A percentile compares a stretch with the other conserved stretches of the same genome.
These are phyloP conservation scores for Agrotis clavis DNA, from an alignment of 2,888 invertebrate species.

Conservation along the genomic window DNA sequence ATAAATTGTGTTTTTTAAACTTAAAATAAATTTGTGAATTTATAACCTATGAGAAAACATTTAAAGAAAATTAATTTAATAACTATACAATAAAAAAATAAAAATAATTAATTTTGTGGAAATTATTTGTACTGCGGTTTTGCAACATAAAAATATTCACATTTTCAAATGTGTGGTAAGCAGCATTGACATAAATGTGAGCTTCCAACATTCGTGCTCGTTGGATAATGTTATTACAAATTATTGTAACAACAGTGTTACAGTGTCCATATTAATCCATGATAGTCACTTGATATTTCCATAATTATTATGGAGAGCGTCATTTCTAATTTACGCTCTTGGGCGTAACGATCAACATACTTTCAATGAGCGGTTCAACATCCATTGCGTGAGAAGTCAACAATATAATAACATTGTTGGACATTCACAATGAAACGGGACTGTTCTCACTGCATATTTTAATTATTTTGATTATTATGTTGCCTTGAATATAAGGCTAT, in stretches of 20 bases:
- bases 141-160: slow-evolving; percentile 35
- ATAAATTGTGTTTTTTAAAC: slow-evolving; percentile 37
- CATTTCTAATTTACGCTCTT: slow-evolving; percentile 11
- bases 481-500: not conserved
- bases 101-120: slow-evolving; percentile 34
- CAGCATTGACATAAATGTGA: not conserved
- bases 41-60: slow-evolving; percentile 62
- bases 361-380: not conserved
- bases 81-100: slow-evolving; percentile 17
- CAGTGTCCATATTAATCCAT: slow-evolving; percentile 16
- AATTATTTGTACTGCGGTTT: slow-evolving; percentile 78
- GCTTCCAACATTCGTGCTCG: not conserved
- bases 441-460: not conserved
- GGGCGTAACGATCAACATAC: slow-evolving; percentile 13
- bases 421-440: not conserved
- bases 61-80: slow-evolving; percentile 30
- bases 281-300: not conserved
- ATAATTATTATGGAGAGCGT: not conserved
- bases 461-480: slow-evolving; percentile 14
- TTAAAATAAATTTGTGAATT: slow-evolving; percentile 39
- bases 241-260: slow-evolving; percentile 1
- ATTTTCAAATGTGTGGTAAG: slow-evolving; percentile 2
- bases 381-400: not conserved
- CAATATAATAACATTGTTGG: not conserved
- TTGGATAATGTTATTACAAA: not conserved